Evolutionary conservation across 2,113 vertebrate genomes (phyloP), one percentile per base, ranked within the genome.

Genomic region (Stigmatopora nigra): DNA sequence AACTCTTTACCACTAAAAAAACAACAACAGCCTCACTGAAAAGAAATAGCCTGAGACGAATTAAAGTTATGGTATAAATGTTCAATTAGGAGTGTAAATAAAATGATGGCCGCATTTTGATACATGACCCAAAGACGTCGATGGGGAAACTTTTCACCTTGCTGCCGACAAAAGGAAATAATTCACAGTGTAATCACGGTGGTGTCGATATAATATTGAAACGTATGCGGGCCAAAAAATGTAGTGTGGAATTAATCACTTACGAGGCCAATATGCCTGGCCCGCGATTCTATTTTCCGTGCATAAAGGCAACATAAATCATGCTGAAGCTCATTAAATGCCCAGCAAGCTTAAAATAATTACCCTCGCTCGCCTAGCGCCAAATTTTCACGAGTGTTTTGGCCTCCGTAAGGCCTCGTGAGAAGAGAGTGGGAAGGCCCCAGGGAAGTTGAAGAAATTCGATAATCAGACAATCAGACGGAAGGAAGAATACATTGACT

Each of bases 281-380:
- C 67, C 65, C 70, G 64, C 76, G 65, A 80, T 80, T 84, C 76
- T 73, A 78, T 81, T 83, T 82, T 73, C 78, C 69, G 53, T 79
- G 63, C 68, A 83, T 80, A 72, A 31, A 49, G 61, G 82, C 67
- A 55, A 69, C 78, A 86, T 86, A 83, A 87, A 86, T 84, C 85
- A 87, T 69, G 65, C 72, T 67, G 72, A 82, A 75, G 76, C 76
- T 82, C 82, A 84, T 83, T 84, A 84, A 83, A 83, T 69, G 70
- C 67, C 69, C 68, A 52, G 72, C 67, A 67, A 78, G 85, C 69
- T 82, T 7, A 16, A 70, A 80, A 73, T 84, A 78, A 87, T 82
- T 78, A 78, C 70, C 69, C 72, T 67, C 41, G 59, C 71, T 61
- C 19, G 63, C 75, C 79, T 81, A 77, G 78, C 82, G 57, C 22